Percentiles rank a stretch among this genome's conserved stretches.
These are phyloP conservation scores for Turritopsis rubra DNA, from an alignment of 30 jellyfish, hydroid and myxozoan species.

Conservation along the genomic window DNA sequence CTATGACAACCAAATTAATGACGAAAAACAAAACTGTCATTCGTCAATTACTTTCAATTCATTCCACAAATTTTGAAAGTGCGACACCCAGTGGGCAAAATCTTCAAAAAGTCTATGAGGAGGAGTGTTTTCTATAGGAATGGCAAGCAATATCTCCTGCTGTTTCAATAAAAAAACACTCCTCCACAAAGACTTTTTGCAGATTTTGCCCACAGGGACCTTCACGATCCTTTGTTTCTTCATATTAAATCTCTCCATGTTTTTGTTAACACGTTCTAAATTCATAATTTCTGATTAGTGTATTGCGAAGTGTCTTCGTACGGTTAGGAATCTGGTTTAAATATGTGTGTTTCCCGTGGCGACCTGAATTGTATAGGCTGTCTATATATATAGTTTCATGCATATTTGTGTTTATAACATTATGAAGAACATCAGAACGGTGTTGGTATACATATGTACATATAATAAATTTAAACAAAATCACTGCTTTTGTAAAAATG, in stretches of 20 bases:
- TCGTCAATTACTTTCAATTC: neutral
- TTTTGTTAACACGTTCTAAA: neutral
- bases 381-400: neutral
- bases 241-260: neutral
- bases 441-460: conserved; percentile 19
- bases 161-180: too few species aligned
- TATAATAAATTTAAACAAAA: conserved; percentile 1
- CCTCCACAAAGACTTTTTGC: too few species aligned
- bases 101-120: too few species aligned
- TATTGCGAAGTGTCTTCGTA: neutral
- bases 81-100: too few species aligned
- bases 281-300: neutral
- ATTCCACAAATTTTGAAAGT: neutral
- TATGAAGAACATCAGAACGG: neutral
- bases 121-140: too few species aligned
- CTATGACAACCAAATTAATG: neutral
- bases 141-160: too few species aligned
- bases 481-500: neutral
- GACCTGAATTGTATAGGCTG: neutral
- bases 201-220: too few species aligned
- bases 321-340: too few species aligned
- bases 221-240: too few species aligned
- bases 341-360: neutral
- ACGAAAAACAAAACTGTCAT: neutral
- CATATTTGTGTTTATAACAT: neutral